A percentile compares a stretch with the other conserved stretches of the same genome.
These are phyloP conservation scores for Actinemys pallida DNA, from an alignment of 2,113 vertebrate genomes.

Conservation along the genomic window DNA sequence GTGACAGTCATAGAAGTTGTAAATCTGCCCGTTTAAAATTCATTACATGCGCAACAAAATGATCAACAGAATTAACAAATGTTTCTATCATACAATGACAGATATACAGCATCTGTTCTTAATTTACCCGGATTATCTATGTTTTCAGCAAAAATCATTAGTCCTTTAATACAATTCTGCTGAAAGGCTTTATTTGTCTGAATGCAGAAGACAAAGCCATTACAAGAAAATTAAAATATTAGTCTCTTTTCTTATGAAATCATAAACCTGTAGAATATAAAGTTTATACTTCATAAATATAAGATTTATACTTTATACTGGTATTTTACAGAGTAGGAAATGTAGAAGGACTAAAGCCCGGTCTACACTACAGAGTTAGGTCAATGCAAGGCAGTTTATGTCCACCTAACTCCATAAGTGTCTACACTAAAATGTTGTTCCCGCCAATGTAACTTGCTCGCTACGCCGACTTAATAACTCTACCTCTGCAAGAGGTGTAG, in stretches of 20 bases:
- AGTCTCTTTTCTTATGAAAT: slow-evolving; percentile 29
- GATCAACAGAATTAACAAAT: slow-evolving; percentile 26
- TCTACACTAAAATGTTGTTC: not conserved
- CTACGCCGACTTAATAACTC: not conserved
- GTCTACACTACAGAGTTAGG: not conserved
- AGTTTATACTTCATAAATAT: not conserved
- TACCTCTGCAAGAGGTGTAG: not conserved
- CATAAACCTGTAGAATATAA: not conserved
- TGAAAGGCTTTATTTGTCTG: not conserved
- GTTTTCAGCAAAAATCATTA: slow-evolving; percentile 42
- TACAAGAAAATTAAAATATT: not conserved
- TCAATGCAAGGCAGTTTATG: not conserved
- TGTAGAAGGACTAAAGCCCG: not conserved
- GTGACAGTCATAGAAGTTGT: not conserved
- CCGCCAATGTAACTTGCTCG: not conserved
- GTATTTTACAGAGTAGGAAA: slow-evolving; percentile 2
- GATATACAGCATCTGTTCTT: not conserved
- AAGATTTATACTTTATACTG: not conserved
- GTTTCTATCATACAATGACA: slow-evolving; percentile 4
- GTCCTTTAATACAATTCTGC: slow-evolving; percentile 3
- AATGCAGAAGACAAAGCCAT: not conserved
- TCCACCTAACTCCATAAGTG: not conserved
- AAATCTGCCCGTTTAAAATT: not conserved
- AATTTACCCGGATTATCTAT: slow-evolving; percentile 31
- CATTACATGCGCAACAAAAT: slow-evolving; percentile 17